phyloP scores from a whole-genome alignment of 1,140 invertebrate genomes.

The Pteromalus puparum region DNA sequence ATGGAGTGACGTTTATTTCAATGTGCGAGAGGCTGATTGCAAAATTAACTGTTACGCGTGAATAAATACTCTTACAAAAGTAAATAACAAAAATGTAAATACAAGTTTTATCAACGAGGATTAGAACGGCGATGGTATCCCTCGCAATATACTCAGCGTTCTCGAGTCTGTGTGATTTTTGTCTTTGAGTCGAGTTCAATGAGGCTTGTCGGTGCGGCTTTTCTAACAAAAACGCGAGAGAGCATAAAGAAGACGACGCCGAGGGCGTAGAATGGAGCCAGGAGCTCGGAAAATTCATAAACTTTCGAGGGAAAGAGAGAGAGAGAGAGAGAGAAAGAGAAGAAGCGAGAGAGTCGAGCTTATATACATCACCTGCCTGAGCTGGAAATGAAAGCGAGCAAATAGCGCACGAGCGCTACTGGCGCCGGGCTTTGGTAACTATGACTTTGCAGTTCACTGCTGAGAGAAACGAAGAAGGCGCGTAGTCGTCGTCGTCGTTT shows the following conservation, averaged over 20 bases:
- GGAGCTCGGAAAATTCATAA: conserved; percentile 66
- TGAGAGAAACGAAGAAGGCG: neutral
- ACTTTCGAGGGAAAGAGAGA: conserved; percentile 55
- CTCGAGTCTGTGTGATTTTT: conserved; percentile 45
- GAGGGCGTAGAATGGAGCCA: conserved; percentile 50
- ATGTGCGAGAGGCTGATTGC: neutral
- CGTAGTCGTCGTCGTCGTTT: conserved; percentile 51
- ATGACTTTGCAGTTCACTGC: conserved; percentile 65
- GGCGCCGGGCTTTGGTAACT: conserved; percentile 60
- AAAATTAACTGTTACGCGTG: too few relatives aligned
- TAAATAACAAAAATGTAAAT: too few relatives aligned
- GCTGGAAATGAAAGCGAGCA: conserved; percentile 62
- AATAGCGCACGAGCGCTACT: conserved; percentile 51
- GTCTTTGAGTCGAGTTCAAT: conserved; percentile 44
- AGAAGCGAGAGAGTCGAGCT: conserved; percentile 6
- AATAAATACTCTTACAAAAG: too few relatives aligned
- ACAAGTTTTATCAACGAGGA: too few relatives aligned
- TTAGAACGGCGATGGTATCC: too few relatives aligned
- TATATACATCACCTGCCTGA: conserved; percentile 31
- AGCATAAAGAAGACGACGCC: conserved; percentile 53
- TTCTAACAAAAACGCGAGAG: conserved; percentile 26
- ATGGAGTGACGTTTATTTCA: neutral
- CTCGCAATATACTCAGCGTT: too few relatives aligned
- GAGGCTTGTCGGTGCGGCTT: conserved; percentile 31
- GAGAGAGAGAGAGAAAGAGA: conserved; percentile 47